Evolutionary conservation across 2,797 vertebrate species (phyloP).

Genomic region (Thripadectes ignobilis): DNA sequence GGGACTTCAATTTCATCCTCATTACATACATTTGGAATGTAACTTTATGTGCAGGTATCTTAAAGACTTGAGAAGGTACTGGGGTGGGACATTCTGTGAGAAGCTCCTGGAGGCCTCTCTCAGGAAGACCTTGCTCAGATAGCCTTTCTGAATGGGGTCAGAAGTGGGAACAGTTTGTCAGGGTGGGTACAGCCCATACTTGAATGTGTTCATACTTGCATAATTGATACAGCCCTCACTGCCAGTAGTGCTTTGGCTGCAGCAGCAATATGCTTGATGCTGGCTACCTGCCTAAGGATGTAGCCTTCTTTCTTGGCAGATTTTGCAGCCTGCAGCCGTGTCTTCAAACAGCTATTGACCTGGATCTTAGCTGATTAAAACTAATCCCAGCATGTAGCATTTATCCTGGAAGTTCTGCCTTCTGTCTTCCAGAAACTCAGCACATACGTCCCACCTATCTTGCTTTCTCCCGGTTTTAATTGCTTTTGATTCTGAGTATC

Average conservation of each 20-base stretch:
- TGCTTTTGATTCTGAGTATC: constrained; percentile 22
- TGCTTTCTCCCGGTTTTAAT: not conserved
- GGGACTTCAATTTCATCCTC: not conserved
- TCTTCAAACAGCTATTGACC: not conserved
- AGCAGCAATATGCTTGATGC: not conserved
- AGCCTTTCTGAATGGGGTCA: not conserved
- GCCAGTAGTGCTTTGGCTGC: not conserved
- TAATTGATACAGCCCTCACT: not conserved
- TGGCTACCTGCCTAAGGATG: not conserved
- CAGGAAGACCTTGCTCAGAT: not conserved
- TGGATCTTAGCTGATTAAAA: not conserved
- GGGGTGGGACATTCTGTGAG: not conserved
- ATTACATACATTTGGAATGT: not conserved
- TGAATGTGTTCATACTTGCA: not conserved
- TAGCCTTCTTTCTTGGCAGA: not conserved
- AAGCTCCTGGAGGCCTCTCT: not conserved
- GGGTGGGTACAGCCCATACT: not conserved
- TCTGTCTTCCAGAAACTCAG: not conserved
- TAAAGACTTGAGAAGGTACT: not conserved
- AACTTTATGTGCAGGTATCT: not conserved
- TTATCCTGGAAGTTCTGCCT: not conserved
- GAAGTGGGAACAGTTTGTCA: not conserved
- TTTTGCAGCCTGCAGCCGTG: not conserved
- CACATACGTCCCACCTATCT: not conserved
- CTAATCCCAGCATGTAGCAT: not conserved